Conservation (phyloP, 2,797 vertebrate species). For the Clarias pachynema region DNA sequence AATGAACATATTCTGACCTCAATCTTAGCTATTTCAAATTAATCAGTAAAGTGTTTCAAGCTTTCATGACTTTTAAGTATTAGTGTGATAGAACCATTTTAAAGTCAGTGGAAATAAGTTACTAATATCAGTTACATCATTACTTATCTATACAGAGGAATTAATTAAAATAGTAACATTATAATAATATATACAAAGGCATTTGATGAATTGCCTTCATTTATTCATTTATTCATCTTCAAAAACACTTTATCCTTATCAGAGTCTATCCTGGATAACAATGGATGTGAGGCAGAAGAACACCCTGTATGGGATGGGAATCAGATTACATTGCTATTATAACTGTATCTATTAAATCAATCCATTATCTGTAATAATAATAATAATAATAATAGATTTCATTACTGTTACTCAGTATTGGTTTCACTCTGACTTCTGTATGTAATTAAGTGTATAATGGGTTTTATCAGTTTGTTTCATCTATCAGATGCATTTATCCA, state of each 20-base stretch:
- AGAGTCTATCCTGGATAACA: background rate
- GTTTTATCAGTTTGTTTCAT: background rate
- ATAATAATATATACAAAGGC: background rate
- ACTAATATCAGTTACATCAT: background rate
- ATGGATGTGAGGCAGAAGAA: background rate
- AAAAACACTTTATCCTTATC: background rate
- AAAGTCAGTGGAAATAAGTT: background rate
- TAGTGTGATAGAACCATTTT: background rate
- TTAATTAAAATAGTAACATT: background rate
- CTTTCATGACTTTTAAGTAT: background rate
- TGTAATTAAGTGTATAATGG: background rate
- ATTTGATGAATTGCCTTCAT: background rate
- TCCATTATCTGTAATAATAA: background rate
- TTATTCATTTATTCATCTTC: background rate
- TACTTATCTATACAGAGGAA: background rate
- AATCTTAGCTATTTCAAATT: too few relatives aligned
- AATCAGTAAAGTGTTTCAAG: background rate
- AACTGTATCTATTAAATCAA: background rate
- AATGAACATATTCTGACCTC: too few relatives aligned
- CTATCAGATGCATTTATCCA: slow-evolving; percentile 2
- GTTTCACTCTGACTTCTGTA: background rate
- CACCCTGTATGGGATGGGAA: background rate
- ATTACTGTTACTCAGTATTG: background rate
- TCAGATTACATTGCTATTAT: background rate
- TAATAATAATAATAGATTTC: background rate